These are phyloP conservation scores for Drosophila testacea DNA, from an alignment of 2,888 invertebrate species.

Conservation along the genomic window DNA sequence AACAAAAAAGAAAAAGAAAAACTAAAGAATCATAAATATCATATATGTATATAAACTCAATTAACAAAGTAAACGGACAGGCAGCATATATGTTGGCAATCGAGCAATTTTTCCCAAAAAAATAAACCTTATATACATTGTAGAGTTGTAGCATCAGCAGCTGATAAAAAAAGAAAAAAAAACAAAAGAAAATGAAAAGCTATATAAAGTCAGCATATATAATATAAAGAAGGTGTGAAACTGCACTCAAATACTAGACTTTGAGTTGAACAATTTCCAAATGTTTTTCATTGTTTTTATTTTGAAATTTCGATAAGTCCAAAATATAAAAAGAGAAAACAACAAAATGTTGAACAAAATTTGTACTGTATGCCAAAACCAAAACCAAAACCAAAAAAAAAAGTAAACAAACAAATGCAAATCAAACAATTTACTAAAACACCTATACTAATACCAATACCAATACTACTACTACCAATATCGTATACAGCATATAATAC, in stretches of 20 bases:
- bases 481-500: constrained; percentile 35
- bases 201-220: neutral
- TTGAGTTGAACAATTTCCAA: constrained; percentile 44
- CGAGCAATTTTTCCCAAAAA: constrained; percentile 82
- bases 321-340: constrained; percentile 44
- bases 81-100: constrained; percentile 86
- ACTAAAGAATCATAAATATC: constrained; percentile 22
- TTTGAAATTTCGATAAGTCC: constrained; percentile 77
- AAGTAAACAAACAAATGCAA: constrained; percentile 47
- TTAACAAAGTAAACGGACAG: constrained; percentile 83
- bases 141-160: constrained; percentile 64
- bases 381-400: constrained; percentile 27
- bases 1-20: constrained; percentile 16
- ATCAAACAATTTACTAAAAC: constrained; percentile 30
- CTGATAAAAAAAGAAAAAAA: constrained; percentile 30
- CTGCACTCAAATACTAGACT: constrained; percentile 15
- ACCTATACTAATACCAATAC: constrained; percentile 13
- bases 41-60: constrained; percentile 31
- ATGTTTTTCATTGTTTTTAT: constrained; percentile 56
- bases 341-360: constrained; percentile 50
- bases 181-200: constrained; percentile 6
- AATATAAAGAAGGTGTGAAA: constrained; percentile 8
- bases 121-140: constrained; percentile 27
- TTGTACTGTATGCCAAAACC: constrained; percentile 41
- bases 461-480: constrained; percentile 21